These are phyloP conservation scores for Perognathus longimembris DNA, from an alignment of 2,113 vertebrate genomes.

Conservation along the genomic window DNA sequence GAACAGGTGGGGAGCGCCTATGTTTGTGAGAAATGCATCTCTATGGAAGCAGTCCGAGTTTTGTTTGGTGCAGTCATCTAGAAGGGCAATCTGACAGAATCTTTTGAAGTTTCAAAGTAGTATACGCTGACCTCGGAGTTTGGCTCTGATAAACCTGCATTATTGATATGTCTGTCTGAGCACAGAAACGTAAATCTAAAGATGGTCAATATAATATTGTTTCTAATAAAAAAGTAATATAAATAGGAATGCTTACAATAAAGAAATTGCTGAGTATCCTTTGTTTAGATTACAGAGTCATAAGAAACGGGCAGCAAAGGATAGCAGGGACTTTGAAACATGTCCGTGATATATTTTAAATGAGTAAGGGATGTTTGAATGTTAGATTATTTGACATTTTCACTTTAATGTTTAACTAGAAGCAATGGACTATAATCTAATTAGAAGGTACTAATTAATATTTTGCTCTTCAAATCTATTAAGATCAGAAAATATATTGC, in stretches of 20 bases:
- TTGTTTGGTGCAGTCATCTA: background rate
- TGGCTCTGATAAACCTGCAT: background rate
- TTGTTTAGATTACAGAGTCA: slow-evolving; percentile 5
- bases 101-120: slow-evolving; percentile 25
- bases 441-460: slow-evolving; percentile 9
- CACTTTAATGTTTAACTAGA: background rate
- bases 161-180: background rate
- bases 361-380: background rate
- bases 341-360: background rate
- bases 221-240: slow-evolving; percentile 13
- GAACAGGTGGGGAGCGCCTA: background rate
- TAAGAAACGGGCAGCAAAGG: background rate
- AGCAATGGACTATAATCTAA: slow-evolving; percentile 20
- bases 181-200: slow-evolving; percentile 13
- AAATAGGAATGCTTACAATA: background rate
- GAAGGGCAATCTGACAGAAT: background rate
- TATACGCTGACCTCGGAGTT: background rate
- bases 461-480: slow-evolving; percentile 35
- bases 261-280: slow-evolving; percentile 1
- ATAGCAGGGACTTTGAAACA: background rate
- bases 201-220: background rate
- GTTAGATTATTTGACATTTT: background rate
- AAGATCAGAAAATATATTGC: background rate
- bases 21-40: background rate
- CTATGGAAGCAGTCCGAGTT: slow-evolving; percentile 26